These are phyloP conservation scores for Erebia aethiops DNA, from an alignment of 2,888 invertebrate species.

Conservation along the genomic window DNA sequence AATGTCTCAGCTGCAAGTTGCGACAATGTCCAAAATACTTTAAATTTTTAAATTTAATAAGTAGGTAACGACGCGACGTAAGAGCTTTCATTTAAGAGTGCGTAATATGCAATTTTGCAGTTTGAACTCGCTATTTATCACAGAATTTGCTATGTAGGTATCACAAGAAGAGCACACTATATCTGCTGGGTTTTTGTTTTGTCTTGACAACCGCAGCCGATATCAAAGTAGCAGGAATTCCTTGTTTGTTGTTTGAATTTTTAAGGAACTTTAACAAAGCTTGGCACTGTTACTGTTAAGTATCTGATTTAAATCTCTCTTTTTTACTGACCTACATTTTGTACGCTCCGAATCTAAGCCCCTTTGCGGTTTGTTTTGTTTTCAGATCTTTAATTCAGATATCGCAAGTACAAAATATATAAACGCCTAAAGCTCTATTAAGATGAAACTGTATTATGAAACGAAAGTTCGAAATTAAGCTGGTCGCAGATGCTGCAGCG, in stretches of 20 bases:
- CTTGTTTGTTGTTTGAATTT: too few species aligned
- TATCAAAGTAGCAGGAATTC: too few species aligned
- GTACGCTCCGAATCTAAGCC: not conserved
- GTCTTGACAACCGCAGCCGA: too few species aligned
- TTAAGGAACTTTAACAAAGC: too few species aligned
- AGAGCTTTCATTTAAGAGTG: too few species aligned
- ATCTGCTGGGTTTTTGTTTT: too few species aligned
- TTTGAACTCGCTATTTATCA: too few species aligned
- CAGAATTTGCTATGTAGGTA: too few species aligned
- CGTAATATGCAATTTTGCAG: too few species aligned
- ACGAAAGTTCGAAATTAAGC: slow-evolving; percentile 1
- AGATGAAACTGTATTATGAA: not conserved
- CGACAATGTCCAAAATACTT: slow-evolving; percentile 6
- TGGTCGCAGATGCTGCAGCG: not conserved
- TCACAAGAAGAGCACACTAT: too few species aligned
- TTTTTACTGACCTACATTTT: not conserved
- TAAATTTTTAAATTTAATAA: not conserved
- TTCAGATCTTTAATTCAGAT: not conserved
- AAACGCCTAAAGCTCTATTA: not conserved
- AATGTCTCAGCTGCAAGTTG: not conserved
- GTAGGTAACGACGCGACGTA: not conserved
- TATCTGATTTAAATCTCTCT: too few species aligned
- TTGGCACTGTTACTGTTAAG: too few species aligned
- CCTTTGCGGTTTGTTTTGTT: not conserved
- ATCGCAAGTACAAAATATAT: not conserved